These are phyloP conservation scores for Aselliscus stoliczkanus DNA, from an alignment of 2,797 vertebrate species.

Conservation along the genomic window DNA sequence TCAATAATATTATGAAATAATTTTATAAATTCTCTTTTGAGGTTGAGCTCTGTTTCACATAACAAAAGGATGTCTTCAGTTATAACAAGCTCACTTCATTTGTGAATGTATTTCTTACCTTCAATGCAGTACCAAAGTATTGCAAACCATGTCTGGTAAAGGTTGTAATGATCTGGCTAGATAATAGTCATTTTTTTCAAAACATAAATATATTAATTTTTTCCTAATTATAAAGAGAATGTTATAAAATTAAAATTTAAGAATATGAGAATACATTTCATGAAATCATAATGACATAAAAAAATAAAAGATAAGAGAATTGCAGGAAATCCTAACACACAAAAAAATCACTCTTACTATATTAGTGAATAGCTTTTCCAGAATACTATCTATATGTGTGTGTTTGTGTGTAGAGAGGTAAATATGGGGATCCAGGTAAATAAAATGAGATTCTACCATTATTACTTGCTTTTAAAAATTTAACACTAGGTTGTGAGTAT, in stretches of 20 bases:
- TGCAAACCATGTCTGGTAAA: neutral
- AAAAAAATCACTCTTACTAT: neutral
- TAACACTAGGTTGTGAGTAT: neutral
- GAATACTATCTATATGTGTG: neutral
- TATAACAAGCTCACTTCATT: neutral
- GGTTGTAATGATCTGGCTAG: neutral
- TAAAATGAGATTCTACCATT: neutral
- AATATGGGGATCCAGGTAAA: neutral
- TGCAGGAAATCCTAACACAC: neutral
- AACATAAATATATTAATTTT: neutral
- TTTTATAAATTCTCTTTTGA: conserved; percentile 27
- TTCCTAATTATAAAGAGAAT: neutral
- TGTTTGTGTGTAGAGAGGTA: neutral
- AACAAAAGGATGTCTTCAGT: neutral
- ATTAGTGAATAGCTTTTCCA: neutral
- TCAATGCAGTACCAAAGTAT: conserved; percentile 6
- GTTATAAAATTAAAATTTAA: conserved; percentile 9
- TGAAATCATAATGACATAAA: neutral
- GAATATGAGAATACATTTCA: neutral
- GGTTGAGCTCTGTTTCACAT: neutral
- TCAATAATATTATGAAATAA: neutral
- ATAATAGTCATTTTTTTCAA: neutral
- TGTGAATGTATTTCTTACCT: conserved; percentile 2
- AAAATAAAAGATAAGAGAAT: neutral
- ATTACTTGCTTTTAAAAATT: neutral